Base-by-base conservation (phyloP, 2,113 vertebrate species). In the Phainopepla nitens region DNA sequence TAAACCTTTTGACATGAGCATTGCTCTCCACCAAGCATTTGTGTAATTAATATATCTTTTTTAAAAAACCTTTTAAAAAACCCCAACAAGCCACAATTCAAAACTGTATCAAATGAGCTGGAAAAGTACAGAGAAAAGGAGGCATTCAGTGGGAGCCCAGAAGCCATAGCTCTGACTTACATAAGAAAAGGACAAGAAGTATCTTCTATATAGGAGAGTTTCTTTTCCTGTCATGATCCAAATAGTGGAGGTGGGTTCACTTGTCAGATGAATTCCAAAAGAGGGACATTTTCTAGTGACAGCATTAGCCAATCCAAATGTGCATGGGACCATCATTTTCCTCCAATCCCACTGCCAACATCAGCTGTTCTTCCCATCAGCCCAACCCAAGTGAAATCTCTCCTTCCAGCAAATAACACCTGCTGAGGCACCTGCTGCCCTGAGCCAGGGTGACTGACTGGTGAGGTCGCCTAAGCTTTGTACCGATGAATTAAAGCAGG, bases 101-200 rank as follows among this genome's bases (percentile, higher is more conserved):
- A 87, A 94, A 89, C 49, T 72, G 20, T 41, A 79, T 82, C 62
- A 89, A 91, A 85, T 73, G 81, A 94, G 42, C 61, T 91, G 93
- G 78, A 96, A 96, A 89, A 97, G 45, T 93, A 93, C 91, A 96
- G 82, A 82, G 69, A 82, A 90, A 84, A 86, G 23, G 19, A 94
- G 24, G 31, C 10, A 6, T 51, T 94, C 36, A 69, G n/a, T 66
- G 47, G 68, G 21, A 91, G 47, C 65, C 80, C 77, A 93, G 65
- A 80, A 95, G 58, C 50, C 44, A 65, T 11, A 87, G 58, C 58
- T 69, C 58, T 77, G 72, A 51, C 42, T 95, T 90, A 94, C 2
- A 1, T 91, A 96, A 95, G 45, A 15, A 27, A 89, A 87, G 81
- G 73, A 78, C 83, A 84, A 82, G 27, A 53, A 69, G 31, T 41